Conservation (phyloP, 2,113 vertebrate genomes). For the Hymenochirus boettgeri region DNA sequence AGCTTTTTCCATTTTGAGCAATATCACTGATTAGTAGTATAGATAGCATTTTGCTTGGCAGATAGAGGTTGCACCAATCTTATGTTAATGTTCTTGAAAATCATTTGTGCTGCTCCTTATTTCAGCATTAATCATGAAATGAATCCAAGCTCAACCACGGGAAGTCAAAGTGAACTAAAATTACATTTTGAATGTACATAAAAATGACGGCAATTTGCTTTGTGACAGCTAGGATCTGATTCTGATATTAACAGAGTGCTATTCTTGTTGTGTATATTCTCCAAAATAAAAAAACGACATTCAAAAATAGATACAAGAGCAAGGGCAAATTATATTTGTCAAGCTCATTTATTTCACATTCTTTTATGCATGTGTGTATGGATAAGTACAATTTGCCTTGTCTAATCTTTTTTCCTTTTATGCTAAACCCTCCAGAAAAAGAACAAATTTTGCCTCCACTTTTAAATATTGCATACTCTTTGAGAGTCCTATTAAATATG, state of each 20-base stretch:
- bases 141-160: slow-evolving; percentile 28
- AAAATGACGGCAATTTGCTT: slow-evolving; percentile 37
- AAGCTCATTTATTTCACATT: slow-evolving; percentile 10
- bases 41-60: no score
- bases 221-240: slow-evolving; percentile 31
- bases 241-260: slow-evolving; percentile 31
- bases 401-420: slow-evolving; percentile 3
- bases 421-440: not conserved
- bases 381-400: slow-evolving; percentile 6
- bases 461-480: no score
- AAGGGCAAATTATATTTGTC: slow-evolving; percentile 7
- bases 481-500: no score
- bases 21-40: no score
- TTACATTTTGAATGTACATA: slow-evolving; percentile 37
- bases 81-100: slow-evolving; percentile 12
- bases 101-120: slow-evolving; percentile 21
- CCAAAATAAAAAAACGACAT: slow-evolving; percentile 9
- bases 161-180: slow-evolving; percentile 24
- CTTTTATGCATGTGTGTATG: not conserved
- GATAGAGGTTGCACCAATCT: no score
- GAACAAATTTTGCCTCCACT: no score
- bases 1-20: no score
- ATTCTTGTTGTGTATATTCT: slow-evolving; percentile 10
- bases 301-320: not conserved
- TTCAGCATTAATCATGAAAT: slow-evolving; percentile 31